Conservation (phyloP, 2,797 vertebrate genomes). For the Apodemus agrarius region DNA sequence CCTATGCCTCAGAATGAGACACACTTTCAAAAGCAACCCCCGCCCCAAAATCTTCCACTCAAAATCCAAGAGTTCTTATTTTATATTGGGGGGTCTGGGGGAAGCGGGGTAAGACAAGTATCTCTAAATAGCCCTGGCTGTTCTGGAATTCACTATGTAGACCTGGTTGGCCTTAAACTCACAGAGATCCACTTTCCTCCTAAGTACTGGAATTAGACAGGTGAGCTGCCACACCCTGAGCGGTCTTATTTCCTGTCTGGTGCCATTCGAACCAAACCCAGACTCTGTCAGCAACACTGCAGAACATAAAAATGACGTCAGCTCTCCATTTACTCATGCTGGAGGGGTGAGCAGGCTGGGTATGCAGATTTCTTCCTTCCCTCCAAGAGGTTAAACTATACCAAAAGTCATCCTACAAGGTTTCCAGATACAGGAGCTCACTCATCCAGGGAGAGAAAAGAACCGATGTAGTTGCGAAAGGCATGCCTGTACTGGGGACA, state of each 20-base stretch:
- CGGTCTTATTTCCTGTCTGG: neutral
- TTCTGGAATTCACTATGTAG: neutral
- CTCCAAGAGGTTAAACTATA: neutral
- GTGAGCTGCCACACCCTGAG: neutral
- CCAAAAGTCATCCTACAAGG: neutral
- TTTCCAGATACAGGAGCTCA: neutral
- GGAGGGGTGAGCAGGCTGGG: neutral
- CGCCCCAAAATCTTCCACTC: neutral
- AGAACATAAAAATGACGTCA: neutral
- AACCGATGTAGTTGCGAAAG: rapidly evolving
- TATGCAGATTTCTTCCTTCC: neutral
- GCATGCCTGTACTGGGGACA: neutral
- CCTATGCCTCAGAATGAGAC: neutral
- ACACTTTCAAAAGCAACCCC: neutral
- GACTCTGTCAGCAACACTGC: neutral
- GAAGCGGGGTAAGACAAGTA: neutral
- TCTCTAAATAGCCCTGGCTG: neutral
- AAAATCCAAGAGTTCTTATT: conserved; percentile 27
- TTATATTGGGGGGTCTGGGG: neutral
- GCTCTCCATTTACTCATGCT: too few species aligned
- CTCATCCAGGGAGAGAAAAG: neutral
- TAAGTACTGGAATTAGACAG: neutral
- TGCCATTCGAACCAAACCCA: neutral
- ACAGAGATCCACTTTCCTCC: neutral
- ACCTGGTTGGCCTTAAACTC: neutral